Evolutionary conservation across 2,113 vertebrate genomes (phyloP).

Genomic region (Hemichromis elongatus): DNA sequence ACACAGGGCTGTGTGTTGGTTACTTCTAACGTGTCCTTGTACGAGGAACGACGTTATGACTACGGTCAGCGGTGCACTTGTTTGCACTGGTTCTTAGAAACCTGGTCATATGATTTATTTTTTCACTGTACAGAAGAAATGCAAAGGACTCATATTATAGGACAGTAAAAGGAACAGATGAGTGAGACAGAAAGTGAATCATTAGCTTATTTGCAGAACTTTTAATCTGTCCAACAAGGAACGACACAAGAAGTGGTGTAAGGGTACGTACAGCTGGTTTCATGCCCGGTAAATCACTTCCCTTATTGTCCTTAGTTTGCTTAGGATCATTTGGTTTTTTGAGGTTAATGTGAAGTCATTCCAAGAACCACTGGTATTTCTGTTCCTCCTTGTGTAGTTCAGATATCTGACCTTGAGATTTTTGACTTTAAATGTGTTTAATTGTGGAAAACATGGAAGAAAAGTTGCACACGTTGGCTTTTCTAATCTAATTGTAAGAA

Average conservation of each 20-base stretch:
- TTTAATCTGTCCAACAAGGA: not conserved
- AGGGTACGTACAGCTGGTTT: not conserved
- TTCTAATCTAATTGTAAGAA: not conserved
- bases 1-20: not conserved
- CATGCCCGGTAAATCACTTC: not conserved
- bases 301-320: not conserved
- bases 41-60: not conserved
- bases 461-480: not conserved
- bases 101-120: not conserved
- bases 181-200: not conserved
- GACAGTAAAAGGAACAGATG: not conserved
- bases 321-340: not conserved
- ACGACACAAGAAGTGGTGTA: not conserved
- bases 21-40: not conserved
- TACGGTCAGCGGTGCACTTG: not conserved
- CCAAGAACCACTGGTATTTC: not conserved
- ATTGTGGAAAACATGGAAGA: not conserved
- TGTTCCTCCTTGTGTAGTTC: not conserved
- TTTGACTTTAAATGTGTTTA: not conserved
- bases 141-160: not conserved
- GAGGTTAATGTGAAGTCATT: not conserved
- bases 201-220: not conserved
- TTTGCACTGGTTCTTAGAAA: not conserved
- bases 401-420: not conserved
- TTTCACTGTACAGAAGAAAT: not conserved